Percentiles rank a stretch among this genome's conserved stretches.
Conservation (phyloP, 2,113 vertebrate species). For the Hoplias malabaricus region DNA sequence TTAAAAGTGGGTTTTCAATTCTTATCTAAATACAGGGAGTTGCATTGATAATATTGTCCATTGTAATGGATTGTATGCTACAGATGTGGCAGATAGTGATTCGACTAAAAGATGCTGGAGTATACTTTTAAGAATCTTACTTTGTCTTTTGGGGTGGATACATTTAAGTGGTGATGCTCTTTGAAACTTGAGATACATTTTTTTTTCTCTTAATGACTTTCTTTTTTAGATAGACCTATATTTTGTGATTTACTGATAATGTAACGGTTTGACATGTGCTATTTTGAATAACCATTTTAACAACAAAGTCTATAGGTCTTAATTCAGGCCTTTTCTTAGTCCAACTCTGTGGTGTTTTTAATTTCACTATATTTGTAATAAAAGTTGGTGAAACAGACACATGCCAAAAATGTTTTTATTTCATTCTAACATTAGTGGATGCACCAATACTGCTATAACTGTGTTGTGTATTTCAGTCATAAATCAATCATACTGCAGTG, state of each 20-base stretch:
- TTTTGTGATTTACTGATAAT: constrained; percentile 60
- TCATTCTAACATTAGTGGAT: not conserved
- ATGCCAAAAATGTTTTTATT: not conserved
- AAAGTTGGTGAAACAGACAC: constrained; percentile 70
- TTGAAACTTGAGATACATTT: constrained; percentile 68
- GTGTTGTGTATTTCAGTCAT: not conserved
- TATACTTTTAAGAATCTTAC: constrained; percentile 60
- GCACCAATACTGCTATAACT: not conserved
- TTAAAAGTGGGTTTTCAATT: constrained; percentile 33
- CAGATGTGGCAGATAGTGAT: not conserved
- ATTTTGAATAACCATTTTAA: constrained; percentile 64
- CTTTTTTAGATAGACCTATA: constrained; percentile 62
- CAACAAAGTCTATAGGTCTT: constrained; percentile 44
- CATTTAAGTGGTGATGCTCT: constrained; percentile 57
- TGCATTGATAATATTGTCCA: too few species aligned
- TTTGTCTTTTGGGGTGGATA: constrained; percentile 50
- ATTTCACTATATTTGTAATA: constrained; percentile 78
- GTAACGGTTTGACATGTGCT: constrained; percentile 68
- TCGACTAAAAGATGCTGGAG: constrained; percentile 32
- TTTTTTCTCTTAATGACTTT: constrained; percentile 42
- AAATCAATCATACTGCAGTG: not conserved
- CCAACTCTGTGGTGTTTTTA: constrained; percentile 72
- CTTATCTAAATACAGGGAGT: too few species aligned
- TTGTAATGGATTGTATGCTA: constrained; percentile 1
- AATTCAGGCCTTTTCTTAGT: constrained; percentile 61